A percentile compares a stretch with the other conserved stretches of the same genome.
These are phyloP conservation scores for Thinocorus orbignyianus DNA, from an alignment of 2,113 vertebrate genomes.

Conservation along the genomic window DNA sequence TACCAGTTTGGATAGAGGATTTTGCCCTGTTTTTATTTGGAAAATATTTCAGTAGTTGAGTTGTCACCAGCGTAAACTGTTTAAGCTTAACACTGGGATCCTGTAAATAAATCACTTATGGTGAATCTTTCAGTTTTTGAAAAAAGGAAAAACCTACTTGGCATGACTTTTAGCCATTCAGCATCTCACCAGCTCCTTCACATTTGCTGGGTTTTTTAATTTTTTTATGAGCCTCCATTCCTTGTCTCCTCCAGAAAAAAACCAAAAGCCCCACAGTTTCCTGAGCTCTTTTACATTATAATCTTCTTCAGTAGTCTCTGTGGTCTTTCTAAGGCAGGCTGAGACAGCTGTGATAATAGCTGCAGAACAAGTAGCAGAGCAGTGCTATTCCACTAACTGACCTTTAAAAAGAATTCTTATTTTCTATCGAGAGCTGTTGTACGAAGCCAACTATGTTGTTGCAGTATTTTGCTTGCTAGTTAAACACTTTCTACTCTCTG, in stretches of 20 bases:
- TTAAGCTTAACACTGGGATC: background rate
- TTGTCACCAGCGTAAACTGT: background rate
- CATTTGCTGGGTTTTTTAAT: background rate
- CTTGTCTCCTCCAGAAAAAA: background rate
- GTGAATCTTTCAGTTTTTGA: background rate
- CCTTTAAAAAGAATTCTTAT: conserved; percentile 20
- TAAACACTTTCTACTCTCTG: background rate
- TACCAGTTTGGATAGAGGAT: background rate
- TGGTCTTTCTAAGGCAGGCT: background rate
- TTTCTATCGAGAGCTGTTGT: background rate
- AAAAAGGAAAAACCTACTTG: background rate
- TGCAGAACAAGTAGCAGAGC: background rate
- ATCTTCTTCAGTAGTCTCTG: background rate
- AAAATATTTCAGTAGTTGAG: background rate
- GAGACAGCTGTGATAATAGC: background rate
- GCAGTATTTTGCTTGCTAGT: conserved; percentile 1
- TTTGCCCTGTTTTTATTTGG: background rate
- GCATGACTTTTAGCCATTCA: background rate
- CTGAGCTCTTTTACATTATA: background rate
- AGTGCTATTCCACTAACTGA: background rate
- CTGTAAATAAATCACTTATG: background rate
- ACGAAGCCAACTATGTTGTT: background rate
- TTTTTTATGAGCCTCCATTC: background rate
- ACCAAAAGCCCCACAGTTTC: background rate
- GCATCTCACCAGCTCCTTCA: background rate